Conservation (phyloP, 1,140 invertebrate genomes). For the Trichonephila clavata region DNA sequence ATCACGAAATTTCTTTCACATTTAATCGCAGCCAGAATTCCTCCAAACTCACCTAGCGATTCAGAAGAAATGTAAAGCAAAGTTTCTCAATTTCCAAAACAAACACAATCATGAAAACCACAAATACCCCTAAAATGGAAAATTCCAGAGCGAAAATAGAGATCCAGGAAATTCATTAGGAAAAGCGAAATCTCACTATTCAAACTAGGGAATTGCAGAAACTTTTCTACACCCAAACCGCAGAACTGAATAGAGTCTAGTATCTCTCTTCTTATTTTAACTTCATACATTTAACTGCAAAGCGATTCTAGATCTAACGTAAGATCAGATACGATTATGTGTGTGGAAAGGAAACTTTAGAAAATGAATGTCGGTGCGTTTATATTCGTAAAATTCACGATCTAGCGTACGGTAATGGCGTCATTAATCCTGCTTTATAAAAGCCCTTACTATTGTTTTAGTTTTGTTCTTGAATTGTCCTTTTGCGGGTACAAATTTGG, state of each 20-base stretch:
- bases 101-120: not conserved
- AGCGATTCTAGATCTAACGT: not conserved
- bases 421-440: not conserved
- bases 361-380: not conserved
- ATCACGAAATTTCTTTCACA: too few relatives aligned
- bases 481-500: not conserved
- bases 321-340: not conserved
- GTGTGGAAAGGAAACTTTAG: not conserved
- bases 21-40: too few relatives aligned
- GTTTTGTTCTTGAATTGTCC: not conserved
- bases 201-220: not conserved
- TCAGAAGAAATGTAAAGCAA: too few relatives aligned
- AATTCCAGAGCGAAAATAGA: not conserved
- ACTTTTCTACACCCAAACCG: not conserved
- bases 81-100: not conserved
- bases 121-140: not conserved
- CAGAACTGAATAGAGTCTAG: not conserved
- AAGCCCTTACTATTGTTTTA: not conserved
- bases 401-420: not conserved
- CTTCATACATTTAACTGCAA: not conserved
- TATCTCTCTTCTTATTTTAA: not conserved
- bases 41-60: too few relatives aligned
- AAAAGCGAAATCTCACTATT: not conserved
- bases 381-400: not conserved
- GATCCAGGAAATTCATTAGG: not conserved